A percentile compares a stretch with the other conserved stretches of the same genome.
Conservation (phyloP, 35 echinoderm and acorn worm species). For the Apostichopus japonicus region DNA sequence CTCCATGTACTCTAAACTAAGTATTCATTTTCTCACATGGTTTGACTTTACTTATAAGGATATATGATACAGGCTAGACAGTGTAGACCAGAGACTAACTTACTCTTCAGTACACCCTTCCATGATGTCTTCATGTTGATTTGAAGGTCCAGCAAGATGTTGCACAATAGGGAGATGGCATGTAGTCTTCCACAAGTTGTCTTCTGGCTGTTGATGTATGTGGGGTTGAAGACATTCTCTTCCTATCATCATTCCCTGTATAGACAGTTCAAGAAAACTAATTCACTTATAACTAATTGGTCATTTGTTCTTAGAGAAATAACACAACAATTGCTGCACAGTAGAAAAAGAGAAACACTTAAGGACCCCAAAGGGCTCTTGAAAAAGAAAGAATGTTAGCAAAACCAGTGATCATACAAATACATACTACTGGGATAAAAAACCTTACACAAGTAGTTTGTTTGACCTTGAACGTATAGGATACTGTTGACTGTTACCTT, state of each 20-base stretch:
- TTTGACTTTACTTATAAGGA: neutral
- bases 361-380: neutral
- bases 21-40: too few relatives aligned
- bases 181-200: neutral
- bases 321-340: neutral
- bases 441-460: too few relatives aligned
- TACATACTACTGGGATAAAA: neutral
- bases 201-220: neutral
- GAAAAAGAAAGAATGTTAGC: neutral
- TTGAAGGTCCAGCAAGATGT: neutral
- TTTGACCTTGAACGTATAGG: too few relatives aligned
- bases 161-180: neutral
- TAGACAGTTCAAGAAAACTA: neutral
- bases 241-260: neutral
- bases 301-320: neutral
- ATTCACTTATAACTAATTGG: neutral
- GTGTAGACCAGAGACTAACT: neutral
- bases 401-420: too few relatives aligned
- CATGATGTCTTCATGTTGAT: neutral
- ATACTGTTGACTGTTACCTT: too few relatives aligned
- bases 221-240: neutral
- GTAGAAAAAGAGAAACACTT: neutral
- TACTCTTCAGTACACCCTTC: slow-evolving; percentile 2
- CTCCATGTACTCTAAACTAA: too few relatives aligned
- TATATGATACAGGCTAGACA: neutral